phyloP scores from a whole-genome alignment of 2,113 vertebrate genomes.

The Vulpes lagopus region DNA sequence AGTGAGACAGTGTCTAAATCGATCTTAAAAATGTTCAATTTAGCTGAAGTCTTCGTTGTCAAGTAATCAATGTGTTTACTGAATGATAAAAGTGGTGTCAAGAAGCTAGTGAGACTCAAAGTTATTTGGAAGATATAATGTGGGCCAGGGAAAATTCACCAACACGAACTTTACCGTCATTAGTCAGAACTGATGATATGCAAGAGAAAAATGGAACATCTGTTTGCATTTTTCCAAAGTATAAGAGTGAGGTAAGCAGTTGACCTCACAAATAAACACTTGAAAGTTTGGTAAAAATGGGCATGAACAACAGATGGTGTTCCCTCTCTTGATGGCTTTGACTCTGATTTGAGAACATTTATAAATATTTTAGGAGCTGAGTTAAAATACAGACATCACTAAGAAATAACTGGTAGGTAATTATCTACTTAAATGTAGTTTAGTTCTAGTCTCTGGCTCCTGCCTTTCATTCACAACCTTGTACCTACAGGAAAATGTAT shows the following conservation, averaged over 20 bases:
- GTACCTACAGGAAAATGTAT: background rate
- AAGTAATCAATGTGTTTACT: constrained; percentile 77
- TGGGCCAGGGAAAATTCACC: constrained; percentile 38
- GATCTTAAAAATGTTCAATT: constrained; percentile 65
- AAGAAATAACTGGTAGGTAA: background rate
- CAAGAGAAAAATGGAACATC: constrained; percentile 38
- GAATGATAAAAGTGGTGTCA: constrained; percentile 74
- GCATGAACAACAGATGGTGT: background rate
- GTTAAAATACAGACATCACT: constrained; percentile 22
- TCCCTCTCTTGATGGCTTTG: background rate
- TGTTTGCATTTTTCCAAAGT: constrained; percentile 23
- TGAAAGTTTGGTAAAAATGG: background rate
- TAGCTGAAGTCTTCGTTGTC: constrained; percentile 73
- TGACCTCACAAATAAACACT: constrained; percentile 52
- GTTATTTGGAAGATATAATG: constrained; percentile 60
- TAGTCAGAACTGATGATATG: constrained; percentile 54
- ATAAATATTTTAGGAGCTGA: constrained; percentile 1
- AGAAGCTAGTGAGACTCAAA: constrained; percentile 48
- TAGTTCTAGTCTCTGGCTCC: constrained; percentile 10
- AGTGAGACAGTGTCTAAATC: constrained; percentile 68
- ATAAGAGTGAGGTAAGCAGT: constrained; percentile 59
- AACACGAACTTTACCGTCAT: constrained; percentile 68
- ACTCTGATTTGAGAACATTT: constrained; percentile 26
- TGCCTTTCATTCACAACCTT: background rate
- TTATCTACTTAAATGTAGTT: background rate